phyloP scores from a whole-genome alignment of 2,888 invertebrate species.

The Drosophila pegasa region DNA sequence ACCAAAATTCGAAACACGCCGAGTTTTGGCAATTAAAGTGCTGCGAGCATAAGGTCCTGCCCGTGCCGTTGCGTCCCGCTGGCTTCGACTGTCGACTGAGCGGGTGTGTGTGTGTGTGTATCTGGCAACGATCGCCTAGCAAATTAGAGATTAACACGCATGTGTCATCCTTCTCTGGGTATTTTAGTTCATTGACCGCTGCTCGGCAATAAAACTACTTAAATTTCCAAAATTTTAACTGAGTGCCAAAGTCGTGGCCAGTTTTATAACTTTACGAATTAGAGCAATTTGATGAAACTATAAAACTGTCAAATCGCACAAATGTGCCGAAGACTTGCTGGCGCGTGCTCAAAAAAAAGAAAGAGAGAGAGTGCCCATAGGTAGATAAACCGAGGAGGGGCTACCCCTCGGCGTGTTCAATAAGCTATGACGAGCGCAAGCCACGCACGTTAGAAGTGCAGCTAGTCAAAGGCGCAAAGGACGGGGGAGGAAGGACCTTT shows the following conservation, averaged over 20 bases:
- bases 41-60: slow-evolving; percentile 66
- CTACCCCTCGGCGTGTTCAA: slow-evolving; percentile 65
- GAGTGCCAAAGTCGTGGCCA: slow-evolving; percentile 62
- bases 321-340: slow-evolving; percentile 37
- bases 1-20: slow-evolving; percentile 76
- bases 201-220: slow-evolving; percentile 60
- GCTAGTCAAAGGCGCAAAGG: slow-evolving; percentile 3
- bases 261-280: slow-evolving; percentile 72
- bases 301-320: slow-evolving; percentile 75
- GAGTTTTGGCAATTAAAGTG: slow-evolving; percentile 80
- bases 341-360: background rate
- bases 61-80: slow-evolving; percentile 38
- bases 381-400: slow-evolving; percentile 26
- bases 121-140: slow-evolving; percentile 67
- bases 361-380: no score
- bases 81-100: slow-evolving; percentile 22
- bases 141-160: slow-evolving; percentile 82
- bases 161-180: slow-evolving; percentile 68
- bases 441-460: slow-evolving; percentile 42
- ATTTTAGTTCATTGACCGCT: slow-evolving; percentile 71
- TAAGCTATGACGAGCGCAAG: slow-evolving; percentile 72
- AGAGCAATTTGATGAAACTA: slow-evolving; percentile 76
- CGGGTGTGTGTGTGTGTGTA: slow-evolving; percentile 2
- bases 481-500: background rate
- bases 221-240: slow-evolving; percentile 50